These are phyloP conservation scores for Tholera decimalis DNA, from an alignment of 2,888 invertebrate genomes.

Conservation along the genomic window DNA sequence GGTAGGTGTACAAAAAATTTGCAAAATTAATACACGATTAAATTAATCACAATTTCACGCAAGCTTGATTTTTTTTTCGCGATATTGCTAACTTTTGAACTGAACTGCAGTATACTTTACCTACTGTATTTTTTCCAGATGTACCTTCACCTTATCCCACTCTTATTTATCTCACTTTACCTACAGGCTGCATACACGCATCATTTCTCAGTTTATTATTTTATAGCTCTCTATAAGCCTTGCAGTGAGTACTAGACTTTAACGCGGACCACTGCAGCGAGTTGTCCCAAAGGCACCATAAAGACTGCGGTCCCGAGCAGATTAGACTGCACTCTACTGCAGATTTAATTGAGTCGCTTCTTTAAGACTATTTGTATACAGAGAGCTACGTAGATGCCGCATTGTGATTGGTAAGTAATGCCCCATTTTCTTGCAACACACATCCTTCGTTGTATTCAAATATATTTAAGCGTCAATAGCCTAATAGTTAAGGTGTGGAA, in stretches of 20 bases:
- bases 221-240: constrained; percentile 21
- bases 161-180: no score
- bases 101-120: not conserved
- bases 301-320: constrained; percentile 42
- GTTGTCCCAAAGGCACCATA: constrained; percentile 39
- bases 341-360: constrained; percentile 32
- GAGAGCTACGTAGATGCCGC: not conserved
- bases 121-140: not conserved
- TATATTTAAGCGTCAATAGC: no score
- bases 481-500: no score
- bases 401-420: not conserved
- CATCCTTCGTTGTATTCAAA: no score
- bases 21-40: no score
- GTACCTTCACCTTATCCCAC: not conserved
- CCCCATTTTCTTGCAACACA: no score
- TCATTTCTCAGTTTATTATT: constrained; percentile 28
- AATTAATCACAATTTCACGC: no score
- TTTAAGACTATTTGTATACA: constrained; percentile 16
- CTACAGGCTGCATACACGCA: not conserved
- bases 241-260: constrained; percentile 4
- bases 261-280: constrained; percentile 35
- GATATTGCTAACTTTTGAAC: not conserved
- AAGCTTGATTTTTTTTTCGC: no score
- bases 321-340: constrained; percentile 43
- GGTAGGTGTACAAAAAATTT: no score